Base-by-base conservation (phyloP, 2,797 vertebrate species). In the Acanthurus tractus region DNA sequence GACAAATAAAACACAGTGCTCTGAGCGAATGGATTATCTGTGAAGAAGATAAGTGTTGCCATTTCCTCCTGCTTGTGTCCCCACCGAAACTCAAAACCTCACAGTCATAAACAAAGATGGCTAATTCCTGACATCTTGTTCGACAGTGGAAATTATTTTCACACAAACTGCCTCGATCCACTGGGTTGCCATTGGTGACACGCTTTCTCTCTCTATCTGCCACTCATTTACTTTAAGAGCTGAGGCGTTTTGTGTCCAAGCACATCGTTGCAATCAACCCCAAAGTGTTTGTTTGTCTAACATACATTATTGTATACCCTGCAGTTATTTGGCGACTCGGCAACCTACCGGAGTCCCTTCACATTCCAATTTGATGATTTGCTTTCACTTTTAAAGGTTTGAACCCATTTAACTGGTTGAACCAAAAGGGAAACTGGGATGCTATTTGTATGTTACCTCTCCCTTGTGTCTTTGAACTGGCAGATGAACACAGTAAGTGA, bases 181-280 rank as follows among this genome's bases (percentile, higher is more conserved):
- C 49, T 13, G 29, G 34, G 83, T 88, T 89, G 81, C 86, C 62
- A 84, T 56, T 84, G 71, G 84, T 74, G 82, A 89, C 17, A 3
- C 15, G 1, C 17, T 23, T 50, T 45, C 8, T 3, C 62, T 48
- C 63, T 61, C 18, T 55, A 18, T 15, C 22, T 40, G 54, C 23
- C 57, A 4, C 38, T 46, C 62, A 59, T 20, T 70, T 57, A 44
- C 29, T 64, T 25, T 36, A 54, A 76, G 23, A 74, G n/a, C 48
- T 2, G 55, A 64, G 49, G 36, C 66, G 50, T 70, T 82, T 67
- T 63, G 52, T 67, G 54, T 70, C 50, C 18, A n/a, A 73, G 50
- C 58, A 52, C 70, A 58, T 71, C 40, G 6, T 36, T 2, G 20
- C 72, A 78, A 57, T 76, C 62, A 76, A 48, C 25, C 48, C 49